Evolutionary conservation across 2,113 vertebrate genomes (phyloP).

Genomic region (Zosterops japonicus): DNA sequence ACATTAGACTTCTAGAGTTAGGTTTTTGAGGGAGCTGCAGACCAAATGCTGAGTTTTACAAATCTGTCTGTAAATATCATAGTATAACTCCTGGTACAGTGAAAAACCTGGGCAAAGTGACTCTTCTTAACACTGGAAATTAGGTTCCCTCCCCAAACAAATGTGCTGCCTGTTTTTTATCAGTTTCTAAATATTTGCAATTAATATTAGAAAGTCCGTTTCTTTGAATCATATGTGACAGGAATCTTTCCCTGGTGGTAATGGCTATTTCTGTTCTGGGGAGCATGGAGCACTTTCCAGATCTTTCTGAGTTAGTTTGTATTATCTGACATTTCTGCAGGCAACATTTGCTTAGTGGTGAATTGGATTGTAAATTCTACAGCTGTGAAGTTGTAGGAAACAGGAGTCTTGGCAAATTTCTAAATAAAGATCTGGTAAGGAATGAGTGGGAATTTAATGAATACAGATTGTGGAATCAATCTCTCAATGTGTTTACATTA

Average conservation of each 20-base stretch:
- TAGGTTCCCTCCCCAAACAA: neutral
- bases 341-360: neutral
- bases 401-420: neutral
- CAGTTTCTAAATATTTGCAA: neutral
- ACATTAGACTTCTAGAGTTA: neutral
- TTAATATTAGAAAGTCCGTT: neutral
- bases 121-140: neutral
- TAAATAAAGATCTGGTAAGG: neutral
- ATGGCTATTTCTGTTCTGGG: neutral
- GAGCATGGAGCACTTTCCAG: neutral
- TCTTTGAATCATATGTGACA: neutral
- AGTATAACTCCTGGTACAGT: neutral
- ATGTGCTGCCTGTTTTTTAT: neutral
- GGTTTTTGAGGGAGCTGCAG: neutral
- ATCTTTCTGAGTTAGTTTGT: neutral
- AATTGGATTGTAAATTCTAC: conserved; percentile 5
- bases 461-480: neutral
- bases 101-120: neutral
- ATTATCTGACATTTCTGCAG: conserved; percentile 27
- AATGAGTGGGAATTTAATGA: neutral
- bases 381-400: neutral
- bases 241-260: neutral
- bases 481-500: neutral
- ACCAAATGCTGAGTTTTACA: neutral
- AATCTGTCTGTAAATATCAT: neutral